A percentile compares a stretch with the other conserved stretches of the same genome.
These are phyloP conservation scores for Scophthalmus maximus DNA, from an alignment of 2,113 vertebrate genomes.

Conservation along the genomic window DNA sequence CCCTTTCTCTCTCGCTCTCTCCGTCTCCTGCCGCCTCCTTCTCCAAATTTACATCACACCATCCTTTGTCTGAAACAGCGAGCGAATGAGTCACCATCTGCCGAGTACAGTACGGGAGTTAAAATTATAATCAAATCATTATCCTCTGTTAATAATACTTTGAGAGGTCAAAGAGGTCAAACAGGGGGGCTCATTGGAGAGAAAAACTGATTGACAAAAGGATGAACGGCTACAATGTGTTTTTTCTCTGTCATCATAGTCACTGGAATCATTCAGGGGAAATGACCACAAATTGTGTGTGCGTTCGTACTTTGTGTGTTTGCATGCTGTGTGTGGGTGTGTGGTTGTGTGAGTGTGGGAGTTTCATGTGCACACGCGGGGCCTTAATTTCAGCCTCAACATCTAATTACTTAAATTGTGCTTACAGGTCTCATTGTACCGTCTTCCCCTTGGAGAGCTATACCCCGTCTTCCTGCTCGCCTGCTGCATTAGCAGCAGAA, in stretches of 20 bases:
- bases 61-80: slow-evolving; percentile 59
- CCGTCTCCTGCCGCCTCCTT: background rate
- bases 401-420: slow-evolving; percentile 83
- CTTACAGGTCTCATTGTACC: slow-evolving; percentile 80
- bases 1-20: slow-evolving; percentile 5
- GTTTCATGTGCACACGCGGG: slow-evolving; percentile 22
- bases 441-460: slow-evolving; percentile 67
- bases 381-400: slow-evolving; percentile 62
- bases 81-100: slow-evolving; percentile 55
- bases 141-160: slow-evolving; percentile 62
- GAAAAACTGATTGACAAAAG: background rate
- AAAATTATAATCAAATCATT: slow-evolving; percentile 58
- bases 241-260: slow-evolving; percentile 35
- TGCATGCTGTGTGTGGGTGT: slow-evolving; percentile 22
- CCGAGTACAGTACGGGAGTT: slow-evolving; percentile 54
- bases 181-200: slow-evolving; percentile 14
- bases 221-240: slow-evolving; percentile 22
- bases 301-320: slow-evolving; percentile 6
- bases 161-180: slow-evolving; percentile 54
- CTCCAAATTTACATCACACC: slow-evolving; percentile 47
- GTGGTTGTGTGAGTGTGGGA: slow-evolving; percentile 22
- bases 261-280: slow-evolving; percentile 30
- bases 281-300: slow-evolving; percentile 31
- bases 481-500: slow-evolving; percentile 77
- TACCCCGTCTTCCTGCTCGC: slow-evolving; percentile 67